phyloP scores from a whole-genome alignment of 2,888 invertebrate genomes.

The Ectobius pallidus region DNA sequence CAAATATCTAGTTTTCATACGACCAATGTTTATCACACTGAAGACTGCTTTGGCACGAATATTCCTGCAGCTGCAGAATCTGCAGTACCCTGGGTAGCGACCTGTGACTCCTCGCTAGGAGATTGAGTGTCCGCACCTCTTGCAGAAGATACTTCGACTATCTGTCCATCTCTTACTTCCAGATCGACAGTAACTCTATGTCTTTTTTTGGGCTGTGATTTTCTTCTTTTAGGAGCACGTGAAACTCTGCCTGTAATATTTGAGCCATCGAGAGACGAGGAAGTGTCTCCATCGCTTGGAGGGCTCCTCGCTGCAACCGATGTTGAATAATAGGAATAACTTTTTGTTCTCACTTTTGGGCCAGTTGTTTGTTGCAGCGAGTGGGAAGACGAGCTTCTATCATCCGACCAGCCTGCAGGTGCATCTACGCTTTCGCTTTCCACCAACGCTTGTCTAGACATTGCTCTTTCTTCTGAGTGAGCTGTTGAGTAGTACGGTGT shows the following conservation, averaged over 20 bases:
- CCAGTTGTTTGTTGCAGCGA: slow-evolving; percentile 6
- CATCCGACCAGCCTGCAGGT: slow-evolving; percentile 22
- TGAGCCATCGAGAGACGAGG: slow-evolving; percentile 56
- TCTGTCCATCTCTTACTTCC: slow-evolving; percentile 54
- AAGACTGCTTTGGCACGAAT: slow-evolving; percentile 43
- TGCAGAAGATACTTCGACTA: slow-evolving; percentile 46
- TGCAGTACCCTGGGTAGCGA: slow-evolving; percentile 31
- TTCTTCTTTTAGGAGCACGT: slow-evolving; percentile 52
- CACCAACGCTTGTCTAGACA: neutral
- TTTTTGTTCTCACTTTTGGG: slow-evolving; percentile 46
- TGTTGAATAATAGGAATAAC: slow-evolving; percentile 49
- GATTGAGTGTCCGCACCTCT: slow-evolving; percentile 12
- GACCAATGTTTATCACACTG: slow-evolving; percentile 36
- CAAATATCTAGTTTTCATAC: neutral
- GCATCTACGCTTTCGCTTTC: neutral
- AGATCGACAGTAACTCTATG: slow-evolving; percentile 55
- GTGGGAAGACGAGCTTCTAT: slow-evolving; percentile 10
- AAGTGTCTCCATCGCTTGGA: slow-evolving; percentile 54
- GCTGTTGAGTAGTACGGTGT: slow-evolving; percentile 71
- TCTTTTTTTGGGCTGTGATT: slow-evolving; percentile 52
- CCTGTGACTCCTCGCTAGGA: slow-evolving; percentile 12
- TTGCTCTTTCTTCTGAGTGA: slow-evolving; percentile 7
- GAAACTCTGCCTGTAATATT: slow-evolving; percentile 53
- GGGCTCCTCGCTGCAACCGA: slow-evolving; percentile 47
- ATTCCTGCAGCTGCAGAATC: slow-evolving; percentile 26